Conservation (phyloP, 2,888 invertebrate genomes). For the Amphipoea oculea region DNA sequence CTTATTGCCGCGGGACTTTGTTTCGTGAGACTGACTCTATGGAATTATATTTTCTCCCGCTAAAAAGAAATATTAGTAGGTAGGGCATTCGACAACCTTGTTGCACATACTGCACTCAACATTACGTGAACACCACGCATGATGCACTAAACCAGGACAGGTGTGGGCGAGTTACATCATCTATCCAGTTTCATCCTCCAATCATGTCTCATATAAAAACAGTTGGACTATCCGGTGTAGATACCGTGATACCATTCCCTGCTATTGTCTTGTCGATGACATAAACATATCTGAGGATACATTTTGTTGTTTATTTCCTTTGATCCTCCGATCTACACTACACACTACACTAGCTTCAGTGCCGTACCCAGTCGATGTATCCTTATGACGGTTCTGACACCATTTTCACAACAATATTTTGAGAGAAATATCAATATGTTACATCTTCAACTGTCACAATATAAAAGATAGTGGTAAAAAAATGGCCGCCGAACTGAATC, state of each 20-base stretch:
- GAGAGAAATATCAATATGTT: conserved; percentile 10
- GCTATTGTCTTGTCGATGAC: conserved; percentile 18
- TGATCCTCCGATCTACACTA: conserved; percentile 17
- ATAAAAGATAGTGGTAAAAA: background rate
- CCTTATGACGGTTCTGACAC: background rate
- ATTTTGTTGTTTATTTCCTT: conserved; percentile 19
- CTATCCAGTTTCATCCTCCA: conserved; percentile 38
- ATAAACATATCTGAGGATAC: conserved; percentile 27
- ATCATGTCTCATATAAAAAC: conserved; percentile 31
- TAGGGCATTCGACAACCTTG: conserved; percentile 25
- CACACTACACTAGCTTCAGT: conserved; percentile 3
- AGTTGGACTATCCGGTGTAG: conserved; percentile 37
- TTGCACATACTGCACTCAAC: conserved; percentile 1
- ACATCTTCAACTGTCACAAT: background rate
- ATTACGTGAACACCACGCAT: conserved; percentile 14
- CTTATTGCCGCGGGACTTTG: background rate
- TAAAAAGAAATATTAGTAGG: background rate
- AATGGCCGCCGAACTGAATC: background rate
- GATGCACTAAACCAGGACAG: conserved; percentile 13
- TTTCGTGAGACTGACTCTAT: background rate
- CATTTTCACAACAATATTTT: conserved; percentile 2
- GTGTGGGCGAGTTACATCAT: conserved; percentile 51
- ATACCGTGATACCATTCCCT: conserved; percentile 10
- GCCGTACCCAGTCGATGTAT: conserved; percentile 14
- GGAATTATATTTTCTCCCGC: background rate